Evolutionary conservation across 2,888 invertebrate genomes (phyloP).

Genomic region (Folsomia manolachei): DNA sequence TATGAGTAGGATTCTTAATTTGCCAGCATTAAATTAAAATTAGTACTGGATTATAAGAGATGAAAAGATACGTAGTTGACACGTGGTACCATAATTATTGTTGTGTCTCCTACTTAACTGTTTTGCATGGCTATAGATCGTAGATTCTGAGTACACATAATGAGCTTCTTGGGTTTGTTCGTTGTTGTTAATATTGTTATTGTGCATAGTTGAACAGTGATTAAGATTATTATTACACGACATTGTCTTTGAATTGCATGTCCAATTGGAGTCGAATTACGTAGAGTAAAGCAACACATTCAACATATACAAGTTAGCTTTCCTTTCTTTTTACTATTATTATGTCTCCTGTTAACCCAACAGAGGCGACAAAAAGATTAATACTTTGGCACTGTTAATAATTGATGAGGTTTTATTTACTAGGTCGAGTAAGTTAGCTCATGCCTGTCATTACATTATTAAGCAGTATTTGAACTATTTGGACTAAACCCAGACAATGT

Average conservation of each 20-base stretch:
- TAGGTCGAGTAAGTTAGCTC: too few relatives aligned
- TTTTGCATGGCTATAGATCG: too few relatives aligned
- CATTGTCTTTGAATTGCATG: conserved; percentile 2
- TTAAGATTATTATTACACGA: conserved; percentile 2
- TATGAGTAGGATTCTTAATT: background rate
- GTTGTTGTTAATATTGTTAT: background rate
- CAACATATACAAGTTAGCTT: background rate
- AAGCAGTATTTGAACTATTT: background rate
- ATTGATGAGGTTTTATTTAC: conserved; percentile 1
- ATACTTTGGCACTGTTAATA: conserved; percentile 3
- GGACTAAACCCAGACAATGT: background rate
- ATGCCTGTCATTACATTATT: background rate
- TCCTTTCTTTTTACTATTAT: background rate
- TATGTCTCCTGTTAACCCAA: background rate
- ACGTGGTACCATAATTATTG: too few relatives aligned
- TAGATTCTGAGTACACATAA: background rate
- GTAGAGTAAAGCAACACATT: background rate
- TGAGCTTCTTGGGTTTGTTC: too few relatives aligned
- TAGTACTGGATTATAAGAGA: background rate
- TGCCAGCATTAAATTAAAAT: background rate
- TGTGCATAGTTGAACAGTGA: background rate
- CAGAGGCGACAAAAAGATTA: background rate
- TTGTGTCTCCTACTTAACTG: too few relatives aligned
- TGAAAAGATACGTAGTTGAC: background rate
- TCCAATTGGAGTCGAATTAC: background rate